These are phyloP conservation scores for Grapholita molesta DNA, from an alignment of 1,140 invertebrate genomes.

Conservation along the genomic window DNA sequence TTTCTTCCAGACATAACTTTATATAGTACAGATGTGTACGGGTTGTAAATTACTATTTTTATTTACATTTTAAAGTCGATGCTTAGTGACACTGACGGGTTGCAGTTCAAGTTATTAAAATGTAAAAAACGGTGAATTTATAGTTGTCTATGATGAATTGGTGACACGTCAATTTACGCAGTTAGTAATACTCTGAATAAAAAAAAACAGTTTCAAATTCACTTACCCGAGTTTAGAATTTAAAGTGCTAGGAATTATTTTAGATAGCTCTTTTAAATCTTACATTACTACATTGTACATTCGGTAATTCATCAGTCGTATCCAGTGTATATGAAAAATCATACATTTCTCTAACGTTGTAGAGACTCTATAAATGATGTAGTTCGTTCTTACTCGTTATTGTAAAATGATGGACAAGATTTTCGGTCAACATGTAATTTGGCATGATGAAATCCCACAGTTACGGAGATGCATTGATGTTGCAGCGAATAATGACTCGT, in stretches of 20 bases:
- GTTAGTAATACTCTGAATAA: no score
- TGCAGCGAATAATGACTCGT: no score
- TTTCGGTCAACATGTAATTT: neutral
- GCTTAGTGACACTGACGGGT: no score
- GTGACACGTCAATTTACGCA: no score
- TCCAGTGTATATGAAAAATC: neutral
- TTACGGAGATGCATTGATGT: neutral
- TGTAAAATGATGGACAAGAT: neutral
- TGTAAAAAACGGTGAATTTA: no score
- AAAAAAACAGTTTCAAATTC: neutral
- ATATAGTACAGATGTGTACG: no score
- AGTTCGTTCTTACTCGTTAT: neutral
- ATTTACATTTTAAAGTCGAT: no score
- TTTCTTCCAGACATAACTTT: neutral
- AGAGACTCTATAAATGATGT: no score
- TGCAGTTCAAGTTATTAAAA: no score
- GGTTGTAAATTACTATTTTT: no score
- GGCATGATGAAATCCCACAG: no score
- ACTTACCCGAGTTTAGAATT: neutral
- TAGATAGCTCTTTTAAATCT: conserved; percentile 7
- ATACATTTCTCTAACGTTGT: neutral
- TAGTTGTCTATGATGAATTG: no score
- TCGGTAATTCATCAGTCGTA: neutral
- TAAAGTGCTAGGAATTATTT: conserved; percentile 4
- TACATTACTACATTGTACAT: neutral